Base-by-base conservation (phyloP, 2,797 vertebrate species). In the Calcarius lapponicus region DNA sequence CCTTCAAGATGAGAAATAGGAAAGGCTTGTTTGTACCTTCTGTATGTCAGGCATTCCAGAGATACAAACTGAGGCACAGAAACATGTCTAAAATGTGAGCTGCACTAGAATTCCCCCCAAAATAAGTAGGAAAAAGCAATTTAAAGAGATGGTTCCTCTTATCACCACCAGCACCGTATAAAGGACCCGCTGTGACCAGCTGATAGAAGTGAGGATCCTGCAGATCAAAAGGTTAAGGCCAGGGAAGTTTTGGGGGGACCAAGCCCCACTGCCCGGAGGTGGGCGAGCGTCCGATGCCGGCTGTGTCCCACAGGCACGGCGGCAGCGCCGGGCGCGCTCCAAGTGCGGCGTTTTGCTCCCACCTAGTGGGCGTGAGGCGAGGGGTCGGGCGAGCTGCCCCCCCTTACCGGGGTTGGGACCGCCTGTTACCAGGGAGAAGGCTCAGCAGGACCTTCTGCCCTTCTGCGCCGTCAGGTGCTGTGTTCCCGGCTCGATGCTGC, bases 221-320 rank as follows among this genome's bases (percentile, higher is more conserved):
- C 45, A 18, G 58, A 4, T 26, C 15, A 19, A 36, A 51, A 31
- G 54, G 22, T 32, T 54, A 29, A 51, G 18, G 15, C 3, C 48
- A 10, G 13, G 9, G 2, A 9, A 7, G 42, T 36, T 42, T 32
- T 16, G 34, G n/a, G 57, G 31, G 32, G 3, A 2, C 20, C 5
- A 4, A 28, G 62, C 2, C 24, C 7, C 36, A 2, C 1, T 10
- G 51, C 13, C 26, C 17, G 1, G 53, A 2, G 78, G 4, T 1
- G 40, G 24, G 19, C 9, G 17, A 12, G 40, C 42, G 11, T 22
- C 8, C 21, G 40, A 2, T 4, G 54, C 32, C 20, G 11, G 53
- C 31, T 3, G 6, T 5, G 54, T 36, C 42, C 65, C 80, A 1
- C 10, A 2, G 75, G 13, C 24, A 5, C 45, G 11, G 61, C 28